These are phyloP conservation scores for Gulo gulo DNA, from an alignment of 2,113 vertebrate genomes.

Conservation along the genomic window DNA sequence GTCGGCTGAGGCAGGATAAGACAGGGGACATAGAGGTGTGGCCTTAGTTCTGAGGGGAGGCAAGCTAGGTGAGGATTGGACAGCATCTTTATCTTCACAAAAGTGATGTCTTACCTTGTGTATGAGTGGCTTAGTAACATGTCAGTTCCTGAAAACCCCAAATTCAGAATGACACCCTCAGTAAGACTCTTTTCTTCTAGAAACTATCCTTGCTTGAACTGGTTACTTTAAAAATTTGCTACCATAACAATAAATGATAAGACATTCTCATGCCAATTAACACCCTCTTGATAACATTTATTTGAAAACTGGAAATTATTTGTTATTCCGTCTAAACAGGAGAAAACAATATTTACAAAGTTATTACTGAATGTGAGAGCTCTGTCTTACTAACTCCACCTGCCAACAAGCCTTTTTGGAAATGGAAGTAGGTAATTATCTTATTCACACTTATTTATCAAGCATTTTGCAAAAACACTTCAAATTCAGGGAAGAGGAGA, in stretches of 20 bases:
- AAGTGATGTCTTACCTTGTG: conserved; percentile 72
- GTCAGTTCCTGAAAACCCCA: conserved; percentile 61
- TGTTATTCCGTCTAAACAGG: conserved; percentile 45
- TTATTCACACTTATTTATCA: conserved; percentile 60
- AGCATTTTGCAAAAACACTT: conserved; percentile 57
- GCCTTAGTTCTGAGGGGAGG: conserved; percentile 76
- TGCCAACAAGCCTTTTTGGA: conserved; percentile 64
- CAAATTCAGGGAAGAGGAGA: conserved; percentile 19
- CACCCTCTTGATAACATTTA: conserved; percentile 22
- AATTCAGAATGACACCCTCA: conserved; percentile 72
- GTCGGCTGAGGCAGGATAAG: conserved; percentile 78
- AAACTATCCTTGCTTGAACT: conserved; percentile 71
- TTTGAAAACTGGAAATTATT: conserved; percentile 62
- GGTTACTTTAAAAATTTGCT: conserved; percentile 33
- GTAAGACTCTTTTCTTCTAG: conserved; percentile 66
- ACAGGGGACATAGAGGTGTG: conserved; percentile 78
- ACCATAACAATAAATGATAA: not conserved
- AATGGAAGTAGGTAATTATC: conserved; percentile 63
- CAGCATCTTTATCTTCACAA: conserved; percentile 72
- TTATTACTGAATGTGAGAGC: conserved; percentile 49
- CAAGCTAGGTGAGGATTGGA: conserved; percentile 74
- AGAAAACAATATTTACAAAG: conserved; percentile 68
- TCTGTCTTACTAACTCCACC: conserved; percentile 50
- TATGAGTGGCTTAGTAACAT: conserved; percentile 63
- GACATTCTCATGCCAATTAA: conserved; percentile 42